Evolutionary conservation across 2,797 vertebrate genomes (phyloP).

Genomic region (Clamator glandarius): DNA sequence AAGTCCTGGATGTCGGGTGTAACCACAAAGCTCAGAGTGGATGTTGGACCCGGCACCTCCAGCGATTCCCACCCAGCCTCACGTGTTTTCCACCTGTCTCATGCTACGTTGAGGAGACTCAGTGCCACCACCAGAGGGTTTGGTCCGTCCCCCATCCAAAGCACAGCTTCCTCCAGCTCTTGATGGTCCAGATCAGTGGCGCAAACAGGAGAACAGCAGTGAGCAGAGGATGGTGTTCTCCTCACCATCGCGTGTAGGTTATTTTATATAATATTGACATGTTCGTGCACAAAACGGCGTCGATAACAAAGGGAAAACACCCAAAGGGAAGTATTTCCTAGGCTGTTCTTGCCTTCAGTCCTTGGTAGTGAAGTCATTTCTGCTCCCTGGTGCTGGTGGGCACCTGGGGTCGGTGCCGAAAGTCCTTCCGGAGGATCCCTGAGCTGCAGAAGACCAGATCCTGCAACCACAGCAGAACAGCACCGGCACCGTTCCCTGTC

Average conservation of each 20-base stretch:
- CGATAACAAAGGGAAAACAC: background rate
- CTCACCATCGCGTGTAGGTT: no score
- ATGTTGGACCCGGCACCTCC: background rate
- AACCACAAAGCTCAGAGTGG: accelerated
- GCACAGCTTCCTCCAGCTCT: background rate
- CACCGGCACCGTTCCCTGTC: background rate
- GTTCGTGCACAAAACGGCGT: no score
- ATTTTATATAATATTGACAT: no score
- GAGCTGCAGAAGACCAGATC: background rate
- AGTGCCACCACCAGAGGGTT: accelerated
- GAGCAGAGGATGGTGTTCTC: background rate
- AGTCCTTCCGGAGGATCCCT: background rate
- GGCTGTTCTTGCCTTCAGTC: background rate
- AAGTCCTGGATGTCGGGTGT: background rate
- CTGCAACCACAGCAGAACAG: accelerated
- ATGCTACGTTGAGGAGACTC: accelerated
- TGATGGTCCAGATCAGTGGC: accelerated
- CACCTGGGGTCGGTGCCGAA: background rate
- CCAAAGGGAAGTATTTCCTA: background rate
- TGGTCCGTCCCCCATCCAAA: background rate
- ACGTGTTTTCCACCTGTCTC: accelerated
- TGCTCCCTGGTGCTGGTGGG: accelerated
- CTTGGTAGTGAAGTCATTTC: background rate
- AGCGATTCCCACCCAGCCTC: background rate
- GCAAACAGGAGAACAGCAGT: background rate